Evolutionary conservation across 2,888 invertebrate species (phyloP), one percentile per base, ranked within the genome.

Genomic region (Microplitis manilae): DNA sequence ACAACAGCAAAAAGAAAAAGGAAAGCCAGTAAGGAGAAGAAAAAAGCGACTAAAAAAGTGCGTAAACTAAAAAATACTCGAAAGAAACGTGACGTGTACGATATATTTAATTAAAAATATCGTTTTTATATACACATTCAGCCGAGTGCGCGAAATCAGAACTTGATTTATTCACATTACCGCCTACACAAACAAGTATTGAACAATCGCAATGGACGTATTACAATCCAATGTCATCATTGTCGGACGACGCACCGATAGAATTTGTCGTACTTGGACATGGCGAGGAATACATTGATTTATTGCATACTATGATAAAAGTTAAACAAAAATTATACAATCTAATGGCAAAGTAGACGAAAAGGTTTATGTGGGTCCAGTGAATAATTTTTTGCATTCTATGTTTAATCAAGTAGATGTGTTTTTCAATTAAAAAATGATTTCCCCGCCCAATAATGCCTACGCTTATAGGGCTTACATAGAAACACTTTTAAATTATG

Each of bases 201-300:
- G 81, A 83, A 75, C 38, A 62, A 7, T 79, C 81, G 0, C 75
- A 82, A 9, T 83, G 79, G 80, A 67, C 82, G 0, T 77, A 84
- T 39, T 84, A 82, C 74, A 82, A 83, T 50, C 79, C 82, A 0
- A 64, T 84, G 5, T 79, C 83, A 9, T 80, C 50, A 13, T 50
- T 50, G 13, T 13, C 50, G 5, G 2, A 13, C 50, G 50, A 50
- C 5, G 5, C 50, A 0, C 83, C 82, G 0, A 77, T 85, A 6
- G 83, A 85, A 68, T 84, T 85, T 74, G 76, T 80, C 5, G 62
- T 84, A 5, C 83, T 81, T 0, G 82, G 81, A 0, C 71, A 78
- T 59, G 79, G 82, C 7, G 83, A 84, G 9, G 84, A 83, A 73
- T 84, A 83, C 67, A 61, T 82, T 9, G 84, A 85, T 68, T 69